These are phyloP conservation scores for Agrochola macilenta DNA, from an alignment of 2,888 invertebrate species.

Conservation along the genomic window DNA sequence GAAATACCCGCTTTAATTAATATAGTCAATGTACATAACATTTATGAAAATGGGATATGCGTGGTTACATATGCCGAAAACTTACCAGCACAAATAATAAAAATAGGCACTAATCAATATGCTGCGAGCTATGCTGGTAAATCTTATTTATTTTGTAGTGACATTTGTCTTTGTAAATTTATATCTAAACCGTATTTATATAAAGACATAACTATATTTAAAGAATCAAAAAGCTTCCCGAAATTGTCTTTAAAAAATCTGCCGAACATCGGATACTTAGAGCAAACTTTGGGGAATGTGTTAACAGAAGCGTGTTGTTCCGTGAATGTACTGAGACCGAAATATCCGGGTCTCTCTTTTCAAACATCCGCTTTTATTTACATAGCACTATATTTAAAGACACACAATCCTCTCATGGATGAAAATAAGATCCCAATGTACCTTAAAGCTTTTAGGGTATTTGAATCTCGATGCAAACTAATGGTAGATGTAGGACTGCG, in stretches of 20 bases:
- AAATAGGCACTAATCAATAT: conserved; percentile 83
- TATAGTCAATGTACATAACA: conserved; percentile 78
- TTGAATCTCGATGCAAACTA: conserved; percentile 81
- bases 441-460: conserved; percentile 77
- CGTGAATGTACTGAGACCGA: conserved; percentile 89
- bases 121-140: conserved; percentile 87
- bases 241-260: conserved; percentile 85
- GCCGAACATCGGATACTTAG: conserved; percentile 91
- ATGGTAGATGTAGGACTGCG: conserved; percentile 81
- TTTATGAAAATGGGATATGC: conserved; percentile 91
- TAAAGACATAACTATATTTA: conserved; percentile 85
- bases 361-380: conserved; percentile 88
- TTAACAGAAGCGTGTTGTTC: conserved; percentile 90
- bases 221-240: conserved; percentile 79
- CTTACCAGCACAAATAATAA: conserved; percentile 85
- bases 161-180: conserved; percentile 88
- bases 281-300: conserved; percentile 90
- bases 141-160: conserved; percentile 90
- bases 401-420: conserved; percentile 82
- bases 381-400: conserved; percentile 91
- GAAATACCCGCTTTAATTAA: conserved; percentile 88
- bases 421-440: conserved; percentile 77
- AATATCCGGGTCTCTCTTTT: conserved; percentile 90
- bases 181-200: conserved; percentile 87
- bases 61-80: conserved; percentile 91